These are phyloP conservation scores for Meloidogyne floridensis DNA, from an alignment of 1,140 invertebrate genomes.

Conservation along the genomic window DNA sequence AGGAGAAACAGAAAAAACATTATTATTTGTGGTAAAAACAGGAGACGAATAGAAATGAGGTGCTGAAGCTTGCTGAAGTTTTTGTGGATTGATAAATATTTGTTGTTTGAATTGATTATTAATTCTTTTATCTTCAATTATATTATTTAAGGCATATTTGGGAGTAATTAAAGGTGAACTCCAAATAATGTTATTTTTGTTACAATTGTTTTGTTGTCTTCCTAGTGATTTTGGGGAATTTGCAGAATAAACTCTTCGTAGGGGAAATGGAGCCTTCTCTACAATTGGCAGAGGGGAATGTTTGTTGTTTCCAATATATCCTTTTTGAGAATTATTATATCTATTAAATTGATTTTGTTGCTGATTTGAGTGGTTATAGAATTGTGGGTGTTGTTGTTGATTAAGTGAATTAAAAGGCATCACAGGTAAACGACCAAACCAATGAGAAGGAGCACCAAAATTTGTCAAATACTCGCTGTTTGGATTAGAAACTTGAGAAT, in stretches of 20 bases:
- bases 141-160: background rate
- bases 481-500: background rate
- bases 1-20: background rate
- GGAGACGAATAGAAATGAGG: background rate
- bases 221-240: background rate
- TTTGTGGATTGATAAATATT: background rate
- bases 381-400: slow-evolving; percentile 8
- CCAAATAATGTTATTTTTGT: background rate
- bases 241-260: slow-evolving; percentile 20
- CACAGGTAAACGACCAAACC: slow-evolving; percentile 2
- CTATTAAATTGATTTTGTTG: background rate
- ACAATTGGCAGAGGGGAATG: background rate
- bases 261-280: background rate
- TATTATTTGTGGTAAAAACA: background rate
- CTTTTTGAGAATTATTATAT: background rate
- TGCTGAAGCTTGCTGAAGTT: background rate
- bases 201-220: background rate
- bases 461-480: background rate
- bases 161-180: background rate
- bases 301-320: background rate
- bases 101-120: background rate
- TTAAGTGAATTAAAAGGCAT: background rate
- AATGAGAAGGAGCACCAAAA: slow-evolving; percentile 6
- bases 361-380: background rate
- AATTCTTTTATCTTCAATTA: background rate